Evolutionary conservation across 2,113 vertebrate genomes (phyloP), one percentile per base, ranked within the genome.

Genomic region (Xerus inauris): DNA sequence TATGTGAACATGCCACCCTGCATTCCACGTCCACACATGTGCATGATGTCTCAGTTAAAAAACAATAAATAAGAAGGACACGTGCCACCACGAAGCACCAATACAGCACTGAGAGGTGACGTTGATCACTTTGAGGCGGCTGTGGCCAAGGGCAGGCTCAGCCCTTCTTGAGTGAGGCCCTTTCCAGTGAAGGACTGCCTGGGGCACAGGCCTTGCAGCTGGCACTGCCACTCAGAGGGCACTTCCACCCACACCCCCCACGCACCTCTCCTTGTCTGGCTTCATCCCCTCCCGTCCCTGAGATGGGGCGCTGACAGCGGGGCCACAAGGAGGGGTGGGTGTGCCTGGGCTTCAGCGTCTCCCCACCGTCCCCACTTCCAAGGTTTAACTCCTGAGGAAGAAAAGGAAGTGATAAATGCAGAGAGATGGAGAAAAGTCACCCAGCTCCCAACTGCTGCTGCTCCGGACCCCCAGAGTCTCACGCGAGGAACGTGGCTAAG

Each of bases 161-260:
- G 51, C 45, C 45, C 67, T 42, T 30, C 65, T 1, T 10, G 19
- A 9, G 0, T 0, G 1, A 10, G 54, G 49, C 30, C 16, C 11
- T 4, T 2, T 69, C 14, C 47, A 30, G 91, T 38, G 6, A 30
- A 6, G 38, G 38, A 4, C 38, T 3, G 6, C 6, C 1, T 0
- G 3, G 35, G 26, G 17, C 13, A 3, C 28, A 8, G 1, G 38
- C 24, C 1, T 3, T 3, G 32, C 59, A 38, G 20, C 57, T 6
- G 5, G 32, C 73, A 2, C 3, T 42, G 16, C 45, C 4, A 5
- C 51, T 38, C 0, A 14, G 51, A 0, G 57, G 24, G 20, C 10
- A 2, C 8, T 12, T 6, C 67, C 16, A 4, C 8, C 32, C n/a
- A 1, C 0, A 0, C 3, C 72, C 24, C 42, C 16, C 8, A 0